Evolutionary conservation across 2,797 vertebrate species (phyloP), one percentile per base, ranked within the genome.

Genomic region (Xiphophorus birchmanni): DNA sequence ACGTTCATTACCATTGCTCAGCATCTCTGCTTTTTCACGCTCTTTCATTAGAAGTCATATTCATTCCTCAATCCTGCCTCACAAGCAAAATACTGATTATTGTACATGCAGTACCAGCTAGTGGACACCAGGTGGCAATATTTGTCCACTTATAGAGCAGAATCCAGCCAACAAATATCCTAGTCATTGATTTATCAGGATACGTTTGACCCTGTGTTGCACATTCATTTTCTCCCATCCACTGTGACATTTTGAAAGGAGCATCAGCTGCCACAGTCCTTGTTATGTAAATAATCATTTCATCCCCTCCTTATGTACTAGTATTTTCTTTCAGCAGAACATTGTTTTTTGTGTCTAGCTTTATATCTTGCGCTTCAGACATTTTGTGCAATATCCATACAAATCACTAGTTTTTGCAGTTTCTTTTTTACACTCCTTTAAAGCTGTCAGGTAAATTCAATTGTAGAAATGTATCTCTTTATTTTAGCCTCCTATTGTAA

Each of bases 201-300:
- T 78, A 90, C 85, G 84, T 88, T 84, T 92, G 88, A 90, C 86
- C 90, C 40, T 18, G 58, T 1, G 13, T 65, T 73, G 79, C 26
- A 79, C 80, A 90, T 88, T 90, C 72, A 86, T 90, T 86, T 93
- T 75, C 82, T 88, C 48, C 7, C 52, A 86, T 91, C 80, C 77
- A 82, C 83, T 93, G 87, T 94, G 92, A 93, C 91, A 95, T 94
- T 95, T 94, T 86, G 79, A 91, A 73, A 80, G 56, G 56, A 79
- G 80, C 47, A 67, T 84, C 80, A 73, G 4, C 54, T 26, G 35
- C 80, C 13, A 18, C 84, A 73, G 63, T 85, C 79, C 80, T 74
- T 78, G 60, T 83, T 89, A 78, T 90, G 85, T 88, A 90, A 94
- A 94, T 88, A 91, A 82, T 83, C 37, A 87, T 87, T 82, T 82